phyloP scores from a whole-genome alignment of 2,113 vertebrate species.

The Telmatochromis bifrenatus region DNA sequence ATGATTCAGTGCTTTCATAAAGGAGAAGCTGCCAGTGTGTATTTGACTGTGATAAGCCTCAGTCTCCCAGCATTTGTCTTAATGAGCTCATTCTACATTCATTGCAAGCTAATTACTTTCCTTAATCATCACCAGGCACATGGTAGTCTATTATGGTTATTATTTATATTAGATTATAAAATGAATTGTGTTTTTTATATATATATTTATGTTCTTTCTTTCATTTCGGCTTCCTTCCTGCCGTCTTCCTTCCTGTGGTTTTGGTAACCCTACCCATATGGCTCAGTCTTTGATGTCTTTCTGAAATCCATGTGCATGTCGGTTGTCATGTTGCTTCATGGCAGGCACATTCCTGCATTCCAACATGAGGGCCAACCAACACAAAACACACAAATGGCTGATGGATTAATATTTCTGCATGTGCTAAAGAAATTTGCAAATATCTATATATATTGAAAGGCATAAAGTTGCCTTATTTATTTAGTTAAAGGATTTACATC shows the following conservation, averaged over 20 bases:
- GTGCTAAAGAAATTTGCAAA: not conserved
- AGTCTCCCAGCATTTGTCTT: constrained; percentile 17
- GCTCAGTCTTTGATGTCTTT: constrained; percentile 45
- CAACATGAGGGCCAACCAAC: not conserved
- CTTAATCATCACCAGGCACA: constrained; percentile 58
- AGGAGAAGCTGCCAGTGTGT: constrained; percentile 19
- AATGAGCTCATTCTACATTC: constrained; percentile 51
- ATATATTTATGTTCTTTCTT: not conserved
- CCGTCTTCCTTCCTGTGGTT: constrained; percentile 15
- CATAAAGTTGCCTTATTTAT: not conserved
- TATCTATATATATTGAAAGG: not conserved
- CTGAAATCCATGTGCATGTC: constrained; percentile 28
- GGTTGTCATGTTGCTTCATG: constrained; percentile 44
- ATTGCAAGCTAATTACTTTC: constrained; percentile 42
- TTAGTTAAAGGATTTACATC: not conserved
- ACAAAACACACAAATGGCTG: not conserved
- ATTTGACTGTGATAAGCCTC: constrained; percentile 35
- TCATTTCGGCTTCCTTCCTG: not conserved
- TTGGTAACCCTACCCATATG: constrained; percentile 51
- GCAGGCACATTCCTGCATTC: constrained; percentile 10
- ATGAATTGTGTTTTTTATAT: not conserved
- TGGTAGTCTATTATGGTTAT: constrained; percentile 16
- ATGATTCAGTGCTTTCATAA: constrained; percentile 48
- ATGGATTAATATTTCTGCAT: not conserved
- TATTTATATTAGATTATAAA: constrained; percentile 3